phyloP scores from a whole-genome alignment of 2,888 invertebrate species.

The Pantelozetes paolii region DNA sequence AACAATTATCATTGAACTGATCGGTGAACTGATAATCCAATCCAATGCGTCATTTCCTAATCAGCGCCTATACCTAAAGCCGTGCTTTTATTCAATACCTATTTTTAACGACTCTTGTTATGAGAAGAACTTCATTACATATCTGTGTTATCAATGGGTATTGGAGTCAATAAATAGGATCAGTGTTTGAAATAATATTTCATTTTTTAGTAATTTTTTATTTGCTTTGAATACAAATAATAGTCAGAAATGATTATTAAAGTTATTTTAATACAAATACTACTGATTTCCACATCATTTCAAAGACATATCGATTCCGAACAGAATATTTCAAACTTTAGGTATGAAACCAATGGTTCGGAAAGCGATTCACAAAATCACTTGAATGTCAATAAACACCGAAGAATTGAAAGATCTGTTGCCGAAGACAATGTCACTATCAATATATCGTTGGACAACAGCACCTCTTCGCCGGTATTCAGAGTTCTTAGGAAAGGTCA shows the following conservation, averaged over 20 bases:
- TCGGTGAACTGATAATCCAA: constrained; percentile 1
- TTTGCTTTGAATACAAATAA: not conserved
- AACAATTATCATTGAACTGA: not conserved
- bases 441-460: not conserved
- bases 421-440: not conserved
- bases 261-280: not conserved
- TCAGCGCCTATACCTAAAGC: not conserved
- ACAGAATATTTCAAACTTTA: not conserved
- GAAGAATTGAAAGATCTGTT: not conserved
- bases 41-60: not conserved
- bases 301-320: not conserved
- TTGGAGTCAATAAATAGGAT: not conserved
- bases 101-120: not conserved
- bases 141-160: not conserved
- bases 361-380: not conserved
- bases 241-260: not conserved
- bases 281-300: constrained; percentile 1
- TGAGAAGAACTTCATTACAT: not conserved
- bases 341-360: not conserved
- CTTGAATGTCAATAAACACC: not conserved
- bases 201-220: not conserved
- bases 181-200: not conserved
- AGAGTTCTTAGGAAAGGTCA: not conserved
- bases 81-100: not conserved
- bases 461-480: not conserved